These are phyloP conservation scores for Drosophila micromelanica DNA, from an alignment of 1,140 invertebrate species.

Conservation along the genomic window DNA sequence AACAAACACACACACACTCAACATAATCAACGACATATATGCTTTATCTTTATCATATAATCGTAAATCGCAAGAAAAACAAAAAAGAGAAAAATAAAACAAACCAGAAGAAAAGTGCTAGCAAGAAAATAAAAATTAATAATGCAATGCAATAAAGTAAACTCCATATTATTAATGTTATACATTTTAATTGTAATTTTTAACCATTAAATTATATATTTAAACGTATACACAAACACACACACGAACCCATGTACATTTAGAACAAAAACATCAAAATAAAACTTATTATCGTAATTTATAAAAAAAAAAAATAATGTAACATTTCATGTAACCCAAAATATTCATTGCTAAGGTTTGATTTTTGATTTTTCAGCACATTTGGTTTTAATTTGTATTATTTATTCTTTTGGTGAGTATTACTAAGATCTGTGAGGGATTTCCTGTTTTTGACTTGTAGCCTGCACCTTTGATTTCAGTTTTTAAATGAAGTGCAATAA, in stretches of 20 bases:
- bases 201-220: slow-evolving; percentile 71
- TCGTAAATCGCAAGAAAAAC: slow-evolving; percentile 5
- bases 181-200: slow-evolving; percentile 75
- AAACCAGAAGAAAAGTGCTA: slow-evolving; percentile 56
- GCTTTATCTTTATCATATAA: too few relatives aligned
- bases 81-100: slow-evolving; percentile 24
- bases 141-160: slow-evolving; percentile 62
- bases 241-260: slow-evolving; percentile 72
- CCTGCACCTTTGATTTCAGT: slow-evolving; percentile 2
- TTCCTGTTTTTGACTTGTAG: neutral
- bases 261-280: slow-evolving; percentile 66
- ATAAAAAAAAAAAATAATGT: slow-evolving; percentile 46
- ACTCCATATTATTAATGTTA: slow-evolving; percentile 70
- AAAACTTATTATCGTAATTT: slow-evolving; percentile 71
- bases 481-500: slow-evolving; percentile 30
- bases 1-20: too few relatives aligned
- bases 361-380: slow-evolving; percentile 13
- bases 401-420: slow-evolving; percentile 52
- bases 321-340: neutral
- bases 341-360: slow-evolving; percentile 10
- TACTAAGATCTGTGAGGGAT: neutral
- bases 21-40: too few relatives aligned
- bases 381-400: neutral
- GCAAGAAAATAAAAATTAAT: slow-evolving; percentile 4
- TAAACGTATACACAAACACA: slow-evolving; percentile 49